Conservation (phyloP, 2,888 invertebrate genomes). For the Mactromeris polynyma region DNA sequence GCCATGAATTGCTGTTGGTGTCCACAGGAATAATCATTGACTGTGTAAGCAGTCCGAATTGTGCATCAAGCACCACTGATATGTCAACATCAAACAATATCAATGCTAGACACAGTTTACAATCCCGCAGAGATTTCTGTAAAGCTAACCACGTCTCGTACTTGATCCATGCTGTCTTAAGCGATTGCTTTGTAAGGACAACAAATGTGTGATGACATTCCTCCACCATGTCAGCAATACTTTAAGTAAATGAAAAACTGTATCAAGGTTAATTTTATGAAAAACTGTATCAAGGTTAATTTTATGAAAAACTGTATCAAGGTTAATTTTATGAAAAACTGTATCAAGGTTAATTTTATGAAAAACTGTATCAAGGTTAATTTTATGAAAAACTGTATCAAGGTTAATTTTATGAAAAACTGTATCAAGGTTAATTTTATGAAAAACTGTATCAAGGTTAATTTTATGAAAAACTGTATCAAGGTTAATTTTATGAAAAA, state of each 20-base stretch:
- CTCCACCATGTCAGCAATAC: neutral
- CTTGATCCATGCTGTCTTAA: constrained; percentile 39
- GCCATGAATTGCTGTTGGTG: constrained; percentile 27
- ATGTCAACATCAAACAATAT: constrained; percentile 24
- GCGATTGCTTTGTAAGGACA: constrained; percentile 20
- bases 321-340: too few relatives aligned
- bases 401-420: too few relatives aligned
- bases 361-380: too few relatives aligned
- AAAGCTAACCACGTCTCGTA: constrained; percentile 52
- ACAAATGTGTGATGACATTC: constrained; percentile 32
- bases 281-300: too few relatives aligned
- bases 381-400: too few relatives aligned
- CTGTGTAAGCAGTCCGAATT: constrained; percentile 40
- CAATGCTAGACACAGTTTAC: constrained; percentile 32
- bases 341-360: too few relatives aligned
- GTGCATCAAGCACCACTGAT: neutral
- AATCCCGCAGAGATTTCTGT: constrained; percentile 40
- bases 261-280: too few relatives aligned
- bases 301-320: too few relatives aligned
- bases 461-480: too few relatives aligned
- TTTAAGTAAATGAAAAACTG: constrained; percentile 9
- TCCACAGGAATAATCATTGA: constrained; percentile 37
- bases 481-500: too few relatives aligned
- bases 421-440: too few relatives aligned
- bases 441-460: too few relatives aligned